Base-by-base conservation (phyloP, 2,113 vertebrate genomes). In the Oxyura jamaicensis region DNA sequence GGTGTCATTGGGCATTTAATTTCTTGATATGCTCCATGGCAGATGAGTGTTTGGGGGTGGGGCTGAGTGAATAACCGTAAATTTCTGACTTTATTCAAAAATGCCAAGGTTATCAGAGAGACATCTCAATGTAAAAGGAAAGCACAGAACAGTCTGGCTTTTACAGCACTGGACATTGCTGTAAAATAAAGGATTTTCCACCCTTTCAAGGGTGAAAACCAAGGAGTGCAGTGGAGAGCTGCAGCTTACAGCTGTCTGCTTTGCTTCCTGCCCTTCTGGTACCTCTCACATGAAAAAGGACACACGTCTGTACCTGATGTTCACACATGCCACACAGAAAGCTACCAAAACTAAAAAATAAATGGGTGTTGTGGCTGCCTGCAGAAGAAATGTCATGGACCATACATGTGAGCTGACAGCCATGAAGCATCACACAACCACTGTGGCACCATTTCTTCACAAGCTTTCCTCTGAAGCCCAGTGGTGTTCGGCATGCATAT, bases 151-250 rank as follows among this genome's bases (percentile, higher is more conserved):
- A 74, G 33, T 26, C 55, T 77, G 55, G 19, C 18, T 83, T 76
- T 90, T 80, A 86, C 17, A 75, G 42, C 36, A 31, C 25, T 42
- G 22, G 22, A 26, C 60, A 55, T 25, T 42, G 50, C 23, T 78
- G 33, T 48, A 66, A 68, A 28, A 69, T 52, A 79, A 80, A 88
- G 0, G 0, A 69, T 35, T 80, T 85, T 62, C 60, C 15, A 46
- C n/a, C 52, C 44, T 74, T 89, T 81, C 68, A 66, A 35, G 35
- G 59, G 2, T 74, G 59, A 46, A 91, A 83, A 86, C 8, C 18
- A 68, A 86, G 67, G n/a, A 91, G 42, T 29, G 0, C 0, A 6
- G 5, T 33, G 21, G 3, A 63, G 52, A 59, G 31, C 6, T 52
- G 41, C 16, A 22, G 4, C 46, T 53, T 82, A 71, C 10, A 85